Evolutionary conservation across 2,113 vertebrate genomes (phyloP).

Genomic region (Aythya baeri): DNA sequence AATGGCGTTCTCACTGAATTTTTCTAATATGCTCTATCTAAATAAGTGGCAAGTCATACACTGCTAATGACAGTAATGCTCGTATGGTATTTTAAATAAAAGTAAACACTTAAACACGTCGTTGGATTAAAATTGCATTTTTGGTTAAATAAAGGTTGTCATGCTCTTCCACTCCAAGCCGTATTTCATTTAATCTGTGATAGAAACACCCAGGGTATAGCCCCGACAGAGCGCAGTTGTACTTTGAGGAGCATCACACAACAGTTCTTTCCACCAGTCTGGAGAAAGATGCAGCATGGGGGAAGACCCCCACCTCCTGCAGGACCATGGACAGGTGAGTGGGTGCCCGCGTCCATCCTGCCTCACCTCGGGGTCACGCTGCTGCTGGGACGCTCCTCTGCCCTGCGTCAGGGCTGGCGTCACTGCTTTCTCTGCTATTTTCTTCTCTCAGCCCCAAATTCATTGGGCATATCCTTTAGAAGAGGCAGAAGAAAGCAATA

Average conservation of each 20-base stretch:
- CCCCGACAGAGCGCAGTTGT: background rate
- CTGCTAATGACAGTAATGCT: background rate
- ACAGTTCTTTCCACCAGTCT: background rate
- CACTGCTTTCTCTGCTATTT: accelerated
- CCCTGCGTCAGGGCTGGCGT: accelerated
- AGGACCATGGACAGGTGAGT: background rate
- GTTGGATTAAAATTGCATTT: background rate
- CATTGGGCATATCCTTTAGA: background rate
- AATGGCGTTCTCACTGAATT: background rate
- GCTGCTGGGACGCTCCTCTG: background rate
- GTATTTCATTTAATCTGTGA: background rate
- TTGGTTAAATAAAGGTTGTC: background rate
- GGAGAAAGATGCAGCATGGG: background rate
- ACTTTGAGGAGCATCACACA: no score
- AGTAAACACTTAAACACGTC: background rate
- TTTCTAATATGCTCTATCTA: background rate
- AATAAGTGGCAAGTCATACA: accelerated
- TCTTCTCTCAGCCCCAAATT: background rate
- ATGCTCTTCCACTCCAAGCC: background rate
- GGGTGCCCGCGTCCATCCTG: accelerated
- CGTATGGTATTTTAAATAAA: background rate
- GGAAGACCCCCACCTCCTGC: background rate
- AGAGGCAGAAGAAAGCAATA: background rate
- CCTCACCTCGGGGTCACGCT: background rate
- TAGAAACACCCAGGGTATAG: background rate